Conservation (phyloP, 1,140 invertebrate species). For the Meloidogyne floridensis region DNA sequence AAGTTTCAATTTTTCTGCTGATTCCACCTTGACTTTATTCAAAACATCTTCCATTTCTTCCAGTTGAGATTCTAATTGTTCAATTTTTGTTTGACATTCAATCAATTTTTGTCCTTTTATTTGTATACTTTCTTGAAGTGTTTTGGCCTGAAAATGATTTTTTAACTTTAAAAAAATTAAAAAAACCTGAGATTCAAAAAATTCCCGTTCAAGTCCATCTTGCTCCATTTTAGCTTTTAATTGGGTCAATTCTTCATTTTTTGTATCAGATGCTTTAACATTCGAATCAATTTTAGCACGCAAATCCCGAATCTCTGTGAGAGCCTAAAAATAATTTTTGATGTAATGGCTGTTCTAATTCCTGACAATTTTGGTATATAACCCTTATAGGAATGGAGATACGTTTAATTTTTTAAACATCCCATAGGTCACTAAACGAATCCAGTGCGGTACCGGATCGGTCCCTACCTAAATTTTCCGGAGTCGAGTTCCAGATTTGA, state of each 20-base stretch:
- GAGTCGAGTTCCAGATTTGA: too few relatives aligned
- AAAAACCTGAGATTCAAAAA: slow-evolving; percentile 31
- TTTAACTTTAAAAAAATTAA: background rate
- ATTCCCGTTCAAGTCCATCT: slow-evolving; percentile 36
- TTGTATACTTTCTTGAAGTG: slow-evolving; percentile 33
- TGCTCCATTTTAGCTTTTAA: slow-evolving; percentile 45
- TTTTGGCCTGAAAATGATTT: slow-evolving; percentile 27
- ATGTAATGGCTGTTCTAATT: too few relatives aligned
- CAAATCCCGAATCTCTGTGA: slow-evolving; percentile 68
- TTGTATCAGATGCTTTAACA: slow-evolving; percentile 34
- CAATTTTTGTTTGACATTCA: slow-evolving; percentile 71
- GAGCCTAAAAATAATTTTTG: slow-evolving; percentile 42
- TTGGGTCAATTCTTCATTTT: slow-evolving; percentile 50
- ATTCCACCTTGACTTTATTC: slow-evolving; percentile 48
- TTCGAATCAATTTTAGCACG: slow-evolving; percentile 76
- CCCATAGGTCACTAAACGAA: too few relatives aligned
- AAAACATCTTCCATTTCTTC: slow-evolving; percentile 64
- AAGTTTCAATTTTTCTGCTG: slow-evolving; percentile 17
- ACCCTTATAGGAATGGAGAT: too few relatives aligned
- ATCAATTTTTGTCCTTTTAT: slow-evolving; percentile 37
- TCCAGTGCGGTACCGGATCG: too few relatives aligned
- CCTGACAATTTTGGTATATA: too few relatives aligned
- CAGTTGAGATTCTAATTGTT: slow-evolving; percentile 36
- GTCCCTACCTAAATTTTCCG: too few relatives aligned
- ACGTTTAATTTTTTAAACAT: too few relatives aligned